phyloP scores from a whole-genome alignment of 2,888 invertebrate genomes.

The Napeogenes sylphis region DNA sequence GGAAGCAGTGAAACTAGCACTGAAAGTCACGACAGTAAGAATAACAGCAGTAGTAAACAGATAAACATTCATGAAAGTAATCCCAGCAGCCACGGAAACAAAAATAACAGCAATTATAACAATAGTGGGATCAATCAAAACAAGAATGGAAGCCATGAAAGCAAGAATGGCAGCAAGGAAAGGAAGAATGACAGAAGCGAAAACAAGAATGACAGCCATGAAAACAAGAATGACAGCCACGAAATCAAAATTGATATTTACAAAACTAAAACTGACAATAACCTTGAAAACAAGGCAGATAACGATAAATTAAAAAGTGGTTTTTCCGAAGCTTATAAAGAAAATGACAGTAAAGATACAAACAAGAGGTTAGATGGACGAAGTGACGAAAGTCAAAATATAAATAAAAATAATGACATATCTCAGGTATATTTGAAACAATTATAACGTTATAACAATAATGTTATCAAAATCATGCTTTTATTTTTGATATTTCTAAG shows the following conservation, averaged over 20 bases:
- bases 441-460: no score
- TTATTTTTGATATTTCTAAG: no score
- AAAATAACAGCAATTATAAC: neutral
- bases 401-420: no score
- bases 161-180: neutral
- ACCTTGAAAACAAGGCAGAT: no score
- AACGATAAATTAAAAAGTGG: no score
- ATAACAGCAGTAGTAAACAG: neutral
- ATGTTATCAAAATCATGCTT: no score
- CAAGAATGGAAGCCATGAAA: no score
- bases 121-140: no score
- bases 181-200: neutral
- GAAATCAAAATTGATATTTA: neutral
- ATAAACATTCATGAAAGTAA: neutral
- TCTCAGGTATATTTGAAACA: no score
- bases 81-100: neutral
- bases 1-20: neutral
- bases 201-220: neutral
- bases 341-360: constrained; percentile 3
- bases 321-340: neutral
- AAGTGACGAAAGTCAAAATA: no score
- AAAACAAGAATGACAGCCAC: neutral
- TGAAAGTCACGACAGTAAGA: neutral
- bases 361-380: constrained; percentile 2
- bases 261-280: neutral